A percentile compares a stretch with the other conserved stretches of the same genome.
These are phyloP conservation scores for Parasteatoda lunata DNA, from an alignment of 2,888 invertebrate genomes.

Conservation along the genomic window DNA sequence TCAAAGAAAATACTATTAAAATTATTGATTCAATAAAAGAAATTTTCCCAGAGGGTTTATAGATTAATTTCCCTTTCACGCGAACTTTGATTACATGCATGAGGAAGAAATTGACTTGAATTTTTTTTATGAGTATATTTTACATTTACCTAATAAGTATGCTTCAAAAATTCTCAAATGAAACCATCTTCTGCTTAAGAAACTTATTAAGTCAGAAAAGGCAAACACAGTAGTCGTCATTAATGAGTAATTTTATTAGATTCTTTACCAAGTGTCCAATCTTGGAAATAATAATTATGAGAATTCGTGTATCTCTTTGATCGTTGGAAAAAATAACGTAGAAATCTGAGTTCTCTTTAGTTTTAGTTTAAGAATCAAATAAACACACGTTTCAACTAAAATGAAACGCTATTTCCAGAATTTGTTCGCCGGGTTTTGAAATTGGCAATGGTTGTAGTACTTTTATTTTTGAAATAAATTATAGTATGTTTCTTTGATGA, in stretches of 20 bases:
- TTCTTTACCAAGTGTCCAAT: not conserved
- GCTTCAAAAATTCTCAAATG: not conserved
- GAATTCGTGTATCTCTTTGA: not conserved
- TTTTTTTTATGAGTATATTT: not conserved
- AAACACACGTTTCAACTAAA: too few species aligned
- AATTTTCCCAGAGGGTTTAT: conserved; percentile 23
- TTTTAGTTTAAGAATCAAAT: too few species aligned
- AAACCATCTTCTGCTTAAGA: too few species aligned
- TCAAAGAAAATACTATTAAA: conserved; percentile 20
- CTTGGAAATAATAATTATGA: not conserved
- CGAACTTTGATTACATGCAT: conserved; percentile 12
- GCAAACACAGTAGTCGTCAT: not conserved
- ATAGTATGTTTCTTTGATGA: too few species aligned
- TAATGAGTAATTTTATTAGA: conserved; percentile 18
- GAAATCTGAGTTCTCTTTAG: too few species aligned
- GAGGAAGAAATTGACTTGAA: not conserved
- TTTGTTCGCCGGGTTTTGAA: too few species aligned
- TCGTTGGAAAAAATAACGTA: too few species aligned
- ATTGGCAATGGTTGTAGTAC: too few species aligned
- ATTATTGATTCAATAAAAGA: conserved; percentile 22
- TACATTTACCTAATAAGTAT: conserved; percentile 2
- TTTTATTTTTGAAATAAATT: too few species aligned
- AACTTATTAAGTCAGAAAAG: too few species aligned
- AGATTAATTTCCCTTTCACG: conserved; percentile 19
- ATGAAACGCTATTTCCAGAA: too few species aligned